Percentiles rank a stretch among this genome's conserved stretches.
Evolutionary conservation across 2,888 invertebrate species (phyloP).

Genomic region (Camponotus fellah): DNA sequence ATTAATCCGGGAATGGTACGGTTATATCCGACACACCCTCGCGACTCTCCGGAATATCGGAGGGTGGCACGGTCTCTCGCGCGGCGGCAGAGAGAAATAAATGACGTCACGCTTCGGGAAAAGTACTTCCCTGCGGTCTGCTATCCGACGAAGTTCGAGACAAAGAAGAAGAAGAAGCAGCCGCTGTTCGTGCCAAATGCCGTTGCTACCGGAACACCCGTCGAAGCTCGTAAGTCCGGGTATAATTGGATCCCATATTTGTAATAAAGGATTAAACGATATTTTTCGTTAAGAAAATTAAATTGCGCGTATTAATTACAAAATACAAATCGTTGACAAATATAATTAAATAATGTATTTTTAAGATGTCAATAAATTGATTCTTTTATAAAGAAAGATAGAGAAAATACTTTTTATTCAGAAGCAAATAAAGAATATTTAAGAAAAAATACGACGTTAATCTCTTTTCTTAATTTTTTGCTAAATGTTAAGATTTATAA

Average conservation of each 20-base stretch:
- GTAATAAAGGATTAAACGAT: conserved; percentile 46
- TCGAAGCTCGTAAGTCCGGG: conserved; percentile 53
- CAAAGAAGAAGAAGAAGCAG: conserved; percentile 54
- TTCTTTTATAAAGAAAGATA: not conserved
- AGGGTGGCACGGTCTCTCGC: conserved; percentile 54
- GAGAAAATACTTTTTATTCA: not conserved
- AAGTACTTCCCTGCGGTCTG: conserved; percentile 52
- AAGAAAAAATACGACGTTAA: not conserved
- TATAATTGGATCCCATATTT: conserved; percentile 52
- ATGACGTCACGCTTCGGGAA: conserved; percentile 55
- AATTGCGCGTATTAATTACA: not conserved
- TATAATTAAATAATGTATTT: conserved; percentile 4
- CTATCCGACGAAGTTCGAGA: conserved; percentile 54
- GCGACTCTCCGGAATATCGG: conserved; percentile 53
- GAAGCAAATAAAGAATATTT: not conserved
- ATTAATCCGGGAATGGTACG: conserved; percentile 65
- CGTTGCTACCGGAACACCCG: conserved; percentile 53
- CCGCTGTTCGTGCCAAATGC: conserved; percentile 54
- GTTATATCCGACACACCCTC: conserved; percentile 61
- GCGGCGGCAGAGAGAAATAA: conserved; percentile 55
- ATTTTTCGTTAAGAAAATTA: conserved; percentile 39
- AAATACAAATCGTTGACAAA: not conserved
- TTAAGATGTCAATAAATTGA: conserved; percentile 5
- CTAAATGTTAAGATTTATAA: not conserved
- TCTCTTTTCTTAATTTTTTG: not conserved